Evolutionary conservation across 2,888 invertebrate genomes (phyloP).

Genomic region (Tipula lateralis): DNA sequence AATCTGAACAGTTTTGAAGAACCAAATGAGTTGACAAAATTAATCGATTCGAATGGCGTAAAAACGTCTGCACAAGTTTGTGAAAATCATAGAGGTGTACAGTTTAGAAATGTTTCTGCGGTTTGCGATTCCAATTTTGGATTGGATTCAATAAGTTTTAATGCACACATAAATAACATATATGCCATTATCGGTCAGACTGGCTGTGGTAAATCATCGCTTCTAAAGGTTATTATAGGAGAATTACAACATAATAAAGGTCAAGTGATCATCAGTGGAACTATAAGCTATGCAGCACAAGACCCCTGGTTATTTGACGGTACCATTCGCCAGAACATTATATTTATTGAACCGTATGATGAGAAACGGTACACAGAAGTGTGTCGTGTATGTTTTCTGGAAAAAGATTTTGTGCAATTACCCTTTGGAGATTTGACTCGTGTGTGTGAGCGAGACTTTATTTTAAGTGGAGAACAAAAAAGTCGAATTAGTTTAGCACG

Average conservation of each 20-base stretch:
- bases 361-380: conserved; percentile 54
- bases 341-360: conserved; percentile 73
- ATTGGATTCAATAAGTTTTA: conserved; percentile 32
- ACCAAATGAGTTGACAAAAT: conserved; percentile 27
- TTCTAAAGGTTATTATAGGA: conserved; percentile 67
- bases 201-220: conserved; percentile 68
- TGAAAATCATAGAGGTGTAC: conserved; percentile 29
- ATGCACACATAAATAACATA: conserved; percentile 41
- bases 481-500: conserved; percentile 71
- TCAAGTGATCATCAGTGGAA: conserved; percentile 57
- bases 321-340: conserved; percentile 84
- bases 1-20: background rate
- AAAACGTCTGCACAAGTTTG: background rate
- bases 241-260: conserved; percentile 64
- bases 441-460: conserved; percentile 64
- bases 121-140: conserved; percentile 29
- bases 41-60: background rate
- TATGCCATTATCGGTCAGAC: conserved; percentile 67
- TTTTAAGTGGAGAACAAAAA: conserved; percentile 69
- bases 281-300: conserved; percentile 71
- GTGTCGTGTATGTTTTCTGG: conserved; percentile 57
- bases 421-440: conserved; percentile 53
- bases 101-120: conserved; percentile 32
- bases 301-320: conserved; percentile 78
- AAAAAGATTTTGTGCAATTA: conserved; percentile 60